A percentile compares a stretch with the other conserved stretches of the same genome.
These are phyloP conservation scores for Lacerta bilineata DNA, from an alignment of 2,797 vertebrate species.

Conservation along the genomic window DNA sequence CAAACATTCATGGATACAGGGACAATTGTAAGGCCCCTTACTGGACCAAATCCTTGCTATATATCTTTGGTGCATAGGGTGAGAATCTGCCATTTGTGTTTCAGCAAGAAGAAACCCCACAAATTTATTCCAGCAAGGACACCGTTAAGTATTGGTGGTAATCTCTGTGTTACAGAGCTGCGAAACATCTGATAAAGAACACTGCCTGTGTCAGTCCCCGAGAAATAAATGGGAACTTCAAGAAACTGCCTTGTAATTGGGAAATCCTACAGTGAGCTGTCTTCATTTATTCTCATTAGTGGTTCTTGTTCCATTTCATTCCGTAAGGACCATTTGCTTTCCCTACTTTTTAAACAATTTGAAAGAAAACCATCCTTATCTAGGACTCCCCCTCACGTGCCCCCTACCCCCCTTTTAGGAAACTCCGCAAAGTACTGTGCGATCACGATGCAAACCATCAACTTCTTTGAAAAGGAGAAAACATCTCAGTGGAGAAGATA, in stretches of 20 bases:
- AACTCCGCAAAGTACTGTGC: neutral
- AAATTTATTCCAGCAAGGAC: neutral
- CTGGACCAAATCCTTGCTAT: neutral
- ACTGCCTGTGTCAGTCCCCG: neutral
- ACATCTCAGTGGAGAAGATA: neutral
- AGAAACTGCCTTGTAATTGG: neutral
- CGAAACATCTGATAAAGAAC: constrained; percentile 24
- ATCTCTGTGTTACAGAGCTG: neutral
- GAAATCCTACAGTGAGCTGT: neutral
- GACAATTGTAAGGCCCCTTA: neutral
- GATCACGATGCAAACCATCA: constrained; percentile 48
- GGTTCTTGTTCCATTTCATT: neutral
- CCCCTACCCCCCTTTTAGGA: neutral
- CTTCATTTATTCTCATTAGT: constrained; percentile 3
- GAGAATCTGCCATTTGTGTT: neutral
- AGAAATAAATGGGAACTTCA: constrained; percentile 43
- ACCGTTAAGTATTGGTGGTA: neutral
- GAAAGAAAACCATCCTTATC: neutral
- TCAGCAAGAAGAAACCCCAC: neutral
- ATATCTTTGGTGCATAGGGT: neutral
- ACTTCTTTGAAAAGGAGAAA: constrained; percentile 32
- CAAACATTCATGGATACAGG: neutral
- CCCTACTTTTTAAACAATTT: neutral
- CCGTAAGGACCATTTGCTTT: constrained; percentile 41
- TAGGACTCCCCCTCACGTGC: neutral